A percentile compares a stretch with the other conserved stretches of the same genome.
Conservation (phyloP, 2,113 vertebrate species). For the Periophthalmodon schlosseri region DNA sequence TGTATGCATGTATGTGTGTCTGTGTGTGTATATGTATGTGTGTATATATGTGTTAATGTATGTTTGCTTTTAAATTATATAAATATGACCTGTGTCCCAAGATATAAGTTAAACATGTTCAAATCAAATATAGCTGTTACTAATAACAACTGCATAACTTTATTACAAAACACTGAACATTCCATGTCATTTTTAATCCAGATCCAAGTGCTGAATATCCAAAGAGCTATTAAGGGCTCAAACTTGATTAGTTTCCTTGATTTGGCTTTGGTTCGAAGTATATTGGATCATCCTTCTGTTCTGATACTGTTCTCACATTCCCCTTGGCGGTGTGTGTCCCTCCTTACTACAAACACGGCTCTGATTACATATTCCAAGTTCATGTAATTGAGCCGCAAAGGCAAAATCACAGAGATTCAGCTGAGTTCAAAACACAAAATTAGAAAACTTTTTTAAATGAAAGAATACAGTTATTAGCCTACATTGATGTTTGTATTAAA, state of each 20-base stretch:
- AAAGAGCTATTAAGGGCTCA: background rate
- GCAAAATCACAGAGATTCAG: background rate
- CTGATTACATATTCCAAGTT: constrained; percentile 37
- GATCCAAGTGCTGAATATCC: background rate
- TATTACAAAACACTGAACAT: too few relatives aligned
- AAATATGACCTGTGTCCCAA: too few relatives aligned
- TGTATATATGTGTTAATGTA: too few relatives aligned
- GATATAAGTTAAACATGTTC: too few relatives aligned
- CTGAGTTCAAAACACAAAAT: background rate
- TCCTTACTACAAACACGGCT: background rate
- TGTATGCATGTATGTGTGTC: too few relatives aligned
- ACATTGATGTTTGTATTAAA: too few relatives aligned
- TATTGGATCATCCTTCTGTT: background rate
- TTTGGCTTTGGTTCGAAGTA: background rate
- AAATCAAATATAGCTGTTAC: too few relatives aligned
- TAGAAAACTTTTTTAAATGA: background rate
- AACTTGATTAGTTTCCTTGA: background rate
- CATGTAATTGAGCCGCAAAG: constrained; percentile 20
- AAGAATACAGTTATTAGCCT: too few relatives aligned
- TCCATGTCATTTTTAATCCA: too few relatives aligned
- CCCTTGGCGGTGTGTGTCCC: constrained; percentile 15
- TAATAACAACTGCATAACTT: too few relatives aligned
- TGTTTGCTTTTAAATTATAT: too few relatives aligned
- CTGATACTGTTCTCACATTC: constrained; percentile 18
- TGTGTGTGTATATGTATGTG: too few relatives aligned